These are phyloP conservation scores for Hemicentrotus pulcherrimus DNA, from an alignment of 35 echinoderm and acorn worm genomes.

Conservation along the genomic window DNA sequence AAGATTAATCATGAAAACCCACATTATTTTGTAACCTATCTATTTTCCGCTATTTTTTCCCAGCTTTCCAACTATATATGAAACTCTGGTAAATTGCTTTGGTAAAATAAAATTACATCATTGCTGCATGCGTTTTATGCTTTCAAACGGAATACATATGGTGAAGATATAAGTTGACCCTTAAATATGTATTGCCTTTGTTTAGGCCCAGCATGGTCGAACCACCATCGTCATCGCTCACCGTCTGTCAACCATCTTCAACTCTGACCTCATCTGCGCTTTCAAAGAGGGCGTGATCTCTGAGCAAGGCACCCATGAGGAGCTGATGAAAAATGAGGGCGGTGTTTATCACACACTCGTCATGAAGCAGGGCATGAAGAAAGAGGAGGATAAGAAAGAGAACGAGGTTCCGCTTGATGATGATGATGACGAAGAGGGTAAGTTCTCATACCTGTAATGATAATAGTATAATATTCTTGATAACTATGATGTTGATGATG, in stretches of 20 bases:
- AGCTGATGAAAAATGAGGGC: constrained; percentile 71
- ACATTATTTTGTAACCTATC: too few relatives aligned
- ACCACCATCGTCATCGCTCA: constrained; percentile 96
- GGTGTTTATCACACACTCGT: constrained; percentile 77
- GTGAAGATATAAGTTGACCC: too few relatives aligned
- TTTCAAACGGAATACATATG: too few relatives aligned
- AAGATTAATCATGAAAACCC: too few relatives aligned
- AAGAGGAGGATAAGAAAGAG: constrained; percentile 33
- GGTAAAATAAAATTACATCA: too few relatives aligned
- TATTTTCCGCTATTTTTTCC: too few relatives aligned
- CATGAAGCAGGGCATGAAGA: constrained; percentile 47
- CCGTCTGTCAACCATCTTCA: constrained; percentile 88
- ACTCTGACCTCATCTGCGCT: constrained; percentile 92
- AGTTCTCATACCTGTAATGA: background rate
- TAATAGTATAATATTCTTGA: too few relatives aligned
- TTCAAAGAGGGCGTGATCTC: constrained; percentile 76
- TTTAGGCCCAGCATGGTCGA: constrained; percentile 72
- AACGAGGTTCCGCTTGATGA: constrained; percentile 3
- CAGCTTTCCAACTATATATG: too few relatives aligned
- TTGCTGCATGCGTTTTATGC: too few relatives aligned
- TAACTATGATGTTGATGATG: too few relatives aligned
- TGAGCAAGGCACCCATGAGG: constrained; percentile 72
- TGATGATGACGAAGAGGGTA: constrained; percentile 55
- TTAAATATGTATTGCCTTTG: background rate
- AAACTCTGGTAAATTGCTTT: too few relatives aligned